Conservation (phyloP, 2,888 invertebrate genomes). For the Drosophila nigritarsus region DNA sequence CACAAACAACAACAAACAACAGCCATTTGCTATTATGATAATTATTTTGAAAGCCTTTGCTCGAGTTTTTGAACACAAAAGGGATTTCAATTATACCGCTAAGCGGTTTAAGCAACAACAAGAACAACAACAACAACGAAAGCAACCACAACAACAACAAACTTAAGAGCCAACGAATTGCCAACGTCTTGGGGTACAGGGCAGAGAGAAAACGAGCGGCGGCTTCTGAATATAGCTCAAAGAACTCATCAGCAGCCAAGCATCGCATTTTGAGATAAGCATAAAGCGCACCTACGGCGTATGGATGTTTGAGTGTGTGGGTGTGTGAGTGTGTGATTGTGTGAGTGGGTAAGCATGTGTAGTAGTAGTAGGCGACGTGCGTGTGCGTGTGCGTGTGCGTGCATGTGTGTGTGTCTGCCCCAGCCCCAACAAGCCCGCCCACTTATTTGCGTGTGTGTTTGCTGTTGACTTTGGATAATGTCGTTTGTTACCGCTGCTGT, state of each 20-base stretch:
- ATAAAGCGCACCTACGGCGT: slow-evolving; percentile 75
- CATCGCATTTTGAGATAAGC: slow-evolving; percentile 75
- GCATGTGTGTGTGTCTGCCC: slow-evolving; percentile 33
- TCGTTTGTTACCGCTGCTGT: slow-evolving; percentile 66
- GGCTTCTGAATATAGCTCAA: slow-evolving; percentile 20
- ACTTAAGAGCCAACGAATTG: slow-evolving; percentile 63
- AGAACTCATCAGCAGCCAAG: slow-evolving; percentile 75
- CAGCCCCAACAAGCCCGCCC: not conserved
- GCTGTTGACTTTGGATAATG: slow-evolving; percentile 78
- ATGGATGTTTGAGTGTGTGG: not conserved
- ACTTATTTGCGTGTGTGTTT: slow-evolving; percentile 29
- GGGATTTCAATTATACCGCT: slow-evolving; percentile 77
- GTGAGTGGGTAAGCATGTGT: slow-evolving; percentile 5
- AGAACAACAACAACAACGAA: slow-evolving; percentile 37
- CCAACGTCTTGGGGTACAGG: slow-evolving; percentile 35
- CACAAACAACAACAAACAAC: slow-evolving; percentile 39
- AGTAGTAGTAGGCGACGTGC: not conserved
- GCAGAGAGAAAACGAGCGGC: not conserved
- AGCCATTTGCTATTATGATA: slow-evolving; percentile 70
- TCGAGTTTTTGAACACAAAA: slow-evolving; percentile 74
- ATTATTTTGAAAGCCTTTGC: slow-evolving; percentile 72
- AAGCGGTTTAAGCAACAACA: slow-evolving; percentile 70
- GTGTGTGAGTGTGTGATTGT: slow-evolving; percentile 1
- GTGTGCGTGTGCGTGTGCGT: slow-evolving; percentile 16
- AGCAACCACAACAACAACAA: slow-evolving; percentile 34